phyloP scores from a whole-genome alignment of 2,888 invertebrate genomes.

The Apeira syringaria region DNA sequence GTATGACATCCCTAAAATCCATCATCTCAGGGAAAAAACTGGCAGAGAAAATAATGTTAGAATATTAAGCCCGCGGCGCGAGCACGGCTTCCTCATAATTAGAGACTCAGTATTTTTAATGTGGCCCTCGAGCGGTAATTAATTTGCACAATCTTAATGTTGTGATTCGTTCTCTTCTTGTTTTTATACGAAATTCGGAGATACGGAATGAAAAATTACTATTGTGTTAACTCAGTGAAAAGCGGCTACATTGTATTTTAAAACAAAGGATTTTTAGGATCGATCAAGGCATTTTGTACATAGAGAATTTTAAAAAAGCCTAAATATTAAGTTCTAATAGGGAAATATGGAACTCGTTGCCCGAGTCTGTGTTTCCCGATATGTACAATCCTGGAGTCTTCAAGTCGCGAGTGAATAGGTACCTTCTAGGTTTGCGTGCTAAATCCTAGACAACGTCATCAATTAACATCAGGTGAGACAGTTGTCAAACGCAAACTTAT shows the following conservation, averaged over 20 bases:
- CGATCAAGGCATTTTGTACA: too few relatives aligned
- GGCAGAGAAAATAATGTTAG: conserved; percentile 36
- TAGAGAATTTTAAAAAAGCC: too few relatives aligned
- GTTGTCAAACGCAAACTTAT: too few relatives aligned
- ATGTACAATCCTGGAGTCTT: too few relatives aligned
- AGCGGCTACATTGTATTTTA: neutral
- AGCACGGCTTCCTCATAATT: conserved; percentile 43
- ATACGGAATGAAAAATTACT: conserved; percentile 21
- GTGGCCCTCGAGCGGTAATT: conserved; percentile 36
- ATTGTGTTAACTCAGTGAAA: conserved; percentile 7
- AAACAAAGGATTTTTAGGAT: conserved; percentile 4
- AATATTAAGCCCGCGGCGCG: conserved; percentile 37
- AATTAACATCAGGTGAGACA: too few relatives aligned
- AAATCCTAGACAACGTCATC: too few relatives aligned
- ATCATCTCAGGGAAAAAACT: conserved; percentile 9
- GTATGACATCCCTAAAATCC: conserved; percentile 13
- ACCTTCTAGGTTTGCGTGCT: too few relatives aligned
- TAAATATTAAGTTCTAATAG: too few relatives aligned
- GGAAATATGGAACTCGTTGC: too few relatives aligned
- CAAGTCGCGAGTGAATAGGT: too few relatives aligned
- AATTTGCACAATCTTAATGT: conserved; percentile 26
- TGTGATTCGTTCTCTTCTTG: conserved; percentile 34
- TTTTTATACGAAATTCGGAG: conserved; percentile 28
- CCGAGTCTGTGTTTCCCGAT: too few relatives aligned
- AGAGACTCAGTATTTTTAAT: conserved; percentile 42